Base-by-base conservation (phyloP, 2,797 vertebrate genomes). In the Pipistrellus kuhlii region DNA sequence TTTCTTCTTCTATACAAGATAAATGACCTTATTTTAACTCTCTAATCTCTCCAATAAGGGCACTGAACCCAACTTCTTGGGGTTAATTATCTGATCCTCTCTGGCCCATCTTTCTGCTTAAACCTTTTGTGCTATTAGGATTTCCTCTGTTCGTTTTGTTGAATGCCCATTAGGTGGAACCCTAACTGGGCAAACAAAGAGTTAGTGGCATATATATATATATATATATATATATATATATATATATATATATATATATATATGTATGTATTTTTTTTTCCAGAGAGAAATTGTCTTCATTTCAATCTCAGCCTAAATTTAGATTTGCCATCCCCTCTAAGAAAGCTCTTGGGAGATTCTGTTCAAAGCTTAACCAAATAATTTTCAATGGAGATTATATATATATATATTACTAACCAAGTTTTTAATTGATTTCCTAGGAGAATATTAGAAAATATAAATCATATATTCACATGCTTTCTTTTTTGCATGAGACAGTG, bases 11-110 rank as follows among this genome's bases (percentile, higher is more conserved):
- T 96, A 96, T 95, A 97, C 94, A 97, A 95, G 88, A 95, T 81
- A 97, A 95, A 90, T 97, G 97, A 97, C 97, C 97, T 97, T 95
- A 95, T 94, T 97, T 95, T 96, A 92, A 96, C 95, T 95, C 93
- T 81, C 90, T 97, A 97, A 97, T 97, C 95, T 94, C 71, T 85
- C 90, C 92, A 95, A 93, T 95, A 96, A 97, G 95, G 91, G 93
- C 97, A 90, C 80, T 97, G 97, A 97, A 96, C 97, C 96, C 92
- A 95, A 11, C 72, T 95, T 94, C 93, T 96, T 89, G 76, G 84
- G 94, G 96, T 96, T 97, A 97, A 97, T 97, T 97, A 95, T 93
- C 88, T 95, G 95, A 94, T 97, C 93, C 93, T 96, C 80, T 95
- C 69, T 88, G n/a, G 62, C 15, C 85, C 85, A 95, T 95, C 96